Percentiles rank a stretch among this genome's conserved stretches.
Evolutionary conservation across 2,113 vertebrate species (phyloP).

Genomic region (Motacilla tschutschensis): DNA sequence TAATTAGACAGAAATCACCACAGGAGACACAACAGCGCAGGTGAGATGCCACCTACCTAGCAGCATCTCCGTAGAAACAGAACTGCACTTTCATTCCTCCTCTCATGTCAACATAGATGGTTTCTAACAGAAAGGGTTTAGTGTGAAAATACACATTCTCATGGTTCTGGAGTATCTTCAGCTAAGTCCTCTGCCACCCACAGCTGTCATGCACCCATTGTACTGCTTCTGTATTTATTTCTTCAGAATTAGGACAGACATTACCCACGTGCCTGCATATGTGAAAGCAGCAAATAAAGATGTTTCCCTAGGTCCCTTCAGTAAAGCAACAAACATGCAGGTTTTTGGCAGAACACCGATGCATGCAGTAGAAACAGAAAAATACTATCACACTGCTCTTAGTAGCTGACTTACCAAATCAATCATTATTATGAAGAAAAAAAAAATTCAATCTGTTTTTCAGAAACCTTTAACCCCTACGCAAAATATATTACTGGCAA

Average conservation of each 20-base stretch:
- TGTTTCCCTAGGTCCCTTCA: not conserved
- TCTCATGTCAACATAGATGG: not conserved
- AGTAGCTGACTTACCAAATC: not conserved
- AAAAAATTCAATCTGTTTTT: not conserved
- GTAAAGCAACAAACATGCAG: not conserved
- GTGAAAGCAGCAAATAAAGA: not conserved
- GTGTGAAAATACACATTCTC: not conserved
- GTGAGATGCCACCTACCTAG: not conserved
- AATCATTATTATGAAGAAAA: not conserved
- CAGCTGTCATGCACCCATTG: not conserved
- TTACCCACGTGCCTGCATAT: not conserved
- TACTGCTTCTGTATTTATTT: not conserved
- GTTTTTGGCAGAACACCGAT: not conserved
- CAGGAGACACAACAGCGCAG: fast-evolving
- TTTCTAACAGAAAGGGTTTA: not conserved
- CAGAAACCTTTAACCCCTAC: not conserved
- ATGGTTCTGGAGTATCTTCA: not conserved
- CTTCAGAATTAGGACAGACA: not conserved
- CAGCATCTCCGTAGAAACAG: not conserved
- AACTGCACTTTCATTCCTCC: not conserved
- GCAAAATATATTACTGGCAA: not conserved
- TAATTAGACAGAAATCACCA: not conserved
- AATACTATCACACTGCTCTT: not conserved
- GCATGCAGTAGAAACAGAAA: not conserved
- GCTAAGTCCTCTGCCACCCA: not conserved